These are phyloP conservation scores for Ladona fulva DNA, from an alignment of 1,140 invertebrate genomes.

Conservation along the genomic window DNA sequence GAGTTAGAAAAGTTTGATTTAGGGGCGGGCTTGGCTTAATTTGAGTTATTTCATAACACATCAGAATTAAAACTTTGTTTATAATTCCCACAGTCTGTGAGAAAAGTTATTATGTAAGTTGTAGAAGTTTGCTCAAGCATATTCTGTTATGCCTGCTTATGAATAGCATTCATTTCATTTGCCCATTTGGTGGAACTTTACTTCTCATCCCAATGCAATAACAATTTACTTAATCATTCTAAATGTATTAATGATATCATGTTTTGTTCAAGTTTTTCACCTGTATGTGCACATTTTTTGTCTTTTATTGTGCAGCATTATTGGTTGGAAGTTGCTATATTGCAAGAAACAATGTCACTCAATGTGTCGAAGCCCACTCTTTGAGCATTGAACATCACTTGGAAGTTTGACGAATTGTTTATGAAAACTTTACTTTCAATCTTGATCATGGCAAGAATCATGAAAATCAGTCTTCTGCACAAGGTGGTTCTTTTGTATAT, in stretches of 20 bases:
- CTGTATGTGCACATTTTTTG: neutral
- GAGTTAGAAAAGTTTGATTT: neutral
- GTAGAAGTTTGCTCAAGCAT: neutral
- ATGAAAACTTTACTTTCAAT: neutral
- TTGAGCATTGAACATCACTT: neutral
- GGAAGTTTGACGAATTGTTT: neutral
- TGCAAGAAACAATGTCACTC: neutral
- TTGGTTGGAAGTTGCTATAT: neutral
- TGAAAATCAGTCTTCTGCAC: no score
- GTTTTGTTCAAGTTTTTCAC: conserved; percentile 12
- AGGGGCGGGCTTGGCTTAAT: neutral
- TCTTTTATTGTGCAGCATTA: neutral
- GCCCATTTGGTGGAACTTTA: neutral
- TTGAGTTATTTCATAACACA: no score
- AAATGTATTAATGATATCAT: neutral
- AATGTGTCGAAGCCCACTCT: neutral
- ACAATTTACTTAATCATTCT: neutral
- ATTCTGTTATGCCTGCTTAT: conserved; percentile 3
- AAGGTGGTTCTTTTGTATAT: no score
- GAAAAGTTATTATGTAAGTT: no score
- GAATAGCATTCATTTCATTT: neutral
- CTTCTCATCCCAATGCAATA: neutral
- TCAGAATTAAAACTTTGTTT: no score
- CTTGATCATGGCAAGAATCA: no score
- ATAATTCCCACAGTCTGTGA: no score